Conservation (phyloP, 2,888 invertebrate species). For the Eristalis tenax region DNA sequence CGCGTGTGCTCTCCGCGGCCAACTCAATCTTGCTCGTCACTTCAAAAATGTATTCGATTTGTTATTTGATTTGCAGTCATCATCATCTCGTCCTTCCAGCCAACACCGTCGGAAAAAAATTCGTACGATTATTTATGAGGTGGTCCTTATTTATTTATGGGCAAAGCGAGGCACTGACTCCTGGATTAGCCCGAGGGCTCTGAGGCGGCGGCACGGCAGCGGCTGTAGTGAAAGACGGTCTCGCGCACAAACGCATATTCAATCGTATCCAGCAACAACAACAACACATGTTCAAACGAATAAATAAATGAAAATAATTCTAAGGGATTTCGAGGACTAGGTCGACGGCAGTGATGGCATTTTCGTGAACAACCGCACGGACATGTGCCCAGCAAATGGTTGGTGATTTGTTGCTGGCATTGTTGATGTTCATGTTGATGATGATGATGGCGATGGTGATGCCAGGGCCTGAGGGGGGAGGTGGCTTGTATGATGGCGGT, state of each 20-base stretch:
- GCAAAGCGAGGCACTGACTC: background rate
- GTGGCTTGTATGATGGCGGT: background rate
- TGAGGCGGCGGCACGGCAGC: background rate
- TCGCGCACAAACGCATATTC: background rate
- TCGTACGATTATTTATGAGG: slow-evolving; percentile 2
- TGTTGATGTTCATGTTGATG: slow-evolving; percentile 1
- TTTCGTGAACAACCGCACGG: background rate
- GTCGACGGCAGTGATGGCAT: background rate
- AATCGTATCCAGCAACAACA: background rate
- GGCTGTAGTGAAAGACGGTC: background rate
- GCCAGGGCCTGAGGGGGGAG: background rate
- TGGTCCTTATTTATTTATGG: slow-evolving; percentile 3
- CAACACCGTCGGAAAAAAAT: background rate
- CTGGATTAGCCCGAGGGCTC: background rate
- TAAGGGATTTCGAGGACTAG: slow-evolving; percentile 1
- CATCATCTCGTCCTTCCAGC: slow-evolving; percentile 1
- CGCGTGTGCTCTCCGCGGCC: background rate
- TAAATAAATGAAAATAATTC: slow-evolving; percentile 12
- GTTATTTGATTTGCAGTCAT: slow-evolving; percentile 54
- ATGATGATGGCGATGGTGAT: background rate
- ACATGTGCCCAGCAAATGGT: background rate
- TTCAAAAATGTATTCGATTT: slow-evolving; percentile 64
- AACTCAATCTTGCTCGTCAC: slow-evolving; percentile 42
- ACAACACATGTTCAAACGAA: background rate
- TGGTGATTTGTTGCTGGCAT: slow-evolving; percentile 15